Evolutionary conservation across 2,888 invertebrate genomes (phyloP), one percentile per base, ranked within the genome.

Genomic region (Cosmorhoe ocellata): DNA sequence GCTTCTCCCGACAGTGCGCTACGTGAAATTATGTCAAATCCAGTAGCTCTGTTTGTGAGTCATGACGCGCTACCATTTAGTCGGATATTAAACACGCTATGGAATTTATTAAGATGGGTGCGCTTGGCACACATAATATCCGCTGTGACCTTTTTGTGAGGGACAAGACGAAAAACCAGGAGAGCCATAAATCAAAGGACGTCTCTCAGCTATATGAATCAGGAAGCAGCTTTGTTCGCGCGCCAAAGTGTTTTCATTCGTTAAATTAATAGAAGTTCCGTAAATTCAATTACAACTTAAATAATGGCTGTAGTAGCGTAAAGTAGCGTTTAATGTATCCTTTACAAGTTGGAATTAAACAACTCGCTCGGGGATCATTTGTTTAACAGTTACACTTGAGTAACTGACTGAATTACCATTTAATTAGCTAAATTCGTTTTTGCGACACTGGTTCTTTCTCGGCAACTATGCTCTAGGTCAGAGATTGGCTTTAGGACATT

Each of bases 371-470:
- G 55, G 59, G 58, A 67, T 61, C 59, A 56, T 68, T 63, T 61
- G 56, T 56, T 51, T 59, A 64, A 64, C 56, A 49, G 61, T 66
- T 63, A 56, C 61, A 50, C 57, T 48, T 48, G 45, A 60, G 59
- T 74, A 78, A 69, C 73, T 65, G 73, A 69, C 57, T 11, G 48
- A 61, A 67, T 76, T 70, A 69, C 46, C 67, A 75, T 74, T 74
- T 71, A 67, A 77, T 76, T 73, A 66, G 63, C 56, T 67, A 12
- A 37, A 41, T 26, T 30, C 2, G 22, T 43, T 43, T 24, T 7
- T 24, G 5, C 5, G 7, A 7, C 1, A 24, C 24, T 24, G 7
- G 6, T 24, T 24, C 5, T 24, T 24, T 24, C 24, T 24, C 24
- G 18, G 18, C n/a, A 18, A 18, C 4, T 18, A 2, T 18, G 18